Conservation (phyloP, 2,113 vertebrate genomes). For the Carlito syrichta region DNA sequence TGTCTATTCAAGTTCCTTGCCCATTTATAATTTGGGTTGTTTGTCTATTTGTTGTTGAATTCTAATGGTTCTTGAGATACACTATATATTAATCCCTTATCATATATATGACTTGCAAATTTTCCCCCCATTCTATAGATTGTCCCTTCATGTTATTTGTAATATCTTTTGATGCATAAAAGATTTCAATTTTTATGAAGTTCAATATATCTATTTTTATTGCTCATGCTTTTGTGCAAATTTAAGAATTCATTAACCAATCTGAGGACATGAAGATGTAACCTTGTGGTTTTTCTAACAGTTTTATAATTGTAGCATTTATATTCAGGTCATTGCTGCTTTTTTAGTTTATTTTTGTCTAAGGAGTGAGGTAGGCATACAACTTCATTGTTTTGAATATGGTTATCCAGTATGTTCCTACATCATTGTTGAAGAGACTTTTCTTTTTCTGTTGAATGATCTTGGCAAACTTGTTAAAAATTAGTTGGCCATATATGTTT, state of each 20-base stretch:
- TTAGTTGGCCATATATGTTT: not conserved
- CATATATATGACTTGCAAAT: not conserved
- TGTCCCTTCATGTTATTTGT: not conserved
- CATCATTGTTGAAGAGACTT: not conserved
- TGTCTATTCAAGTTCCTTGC: not conserved
- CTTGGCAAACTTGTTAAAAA: not conserved
- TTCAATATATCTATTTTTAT: not conserved
- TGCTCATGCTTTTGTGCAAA: not conserved
- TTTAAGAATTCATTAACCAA: not conserved
- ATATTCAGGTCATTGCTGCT: not conserved
- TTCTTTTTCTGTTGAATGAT: not conserved
- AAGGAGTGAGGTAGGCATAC: not conserved
- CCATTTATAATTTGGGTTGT: not conserved
- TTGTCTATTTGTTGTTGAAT: not conserved
- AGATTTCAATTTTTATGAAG: not conserved
- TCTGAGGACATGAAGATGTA: not conserved
- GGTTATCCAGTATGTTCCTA: not conserved
- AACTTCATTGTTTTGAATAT: not conserved
- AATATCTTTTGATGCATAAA: not conserved
- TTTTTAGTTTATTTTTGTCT: not conserved
- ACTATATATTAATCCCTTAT: not conserved
- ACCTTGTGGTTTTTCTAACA: not conserved
- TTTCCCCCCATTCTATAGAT: not conserved
- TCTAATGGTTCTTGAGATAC: not conserved
- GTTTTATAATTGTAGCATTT: not conserved